phyloP scores from a whole-genome alignment of 1,140 invertebrate species.

The Pantala flavescens region DNA sequence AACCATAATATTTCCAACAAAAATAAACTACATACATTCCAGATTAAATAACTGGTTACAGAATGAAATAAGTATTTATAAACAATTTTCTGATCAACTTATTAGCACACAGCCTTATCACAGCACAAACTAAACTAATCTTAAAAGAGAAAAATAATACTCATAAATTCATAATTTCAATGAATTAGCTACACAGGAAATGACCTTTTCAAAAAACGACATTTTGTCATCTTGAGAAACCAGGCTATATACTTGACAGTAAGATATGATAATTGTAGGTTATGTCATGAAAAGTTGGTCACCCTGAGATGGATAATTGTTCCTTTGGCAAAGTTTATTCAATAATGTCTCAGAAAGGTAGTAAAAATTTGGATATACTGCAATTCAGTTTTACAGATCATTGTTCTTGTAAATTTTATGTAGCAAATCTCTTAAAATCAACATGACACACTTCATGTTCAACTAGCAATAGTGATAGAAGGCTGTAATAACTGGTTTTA shows the following conservation, averaged over 20 bases:
- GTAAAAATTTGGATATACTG: neutral
- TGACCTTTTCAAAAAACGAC: neutral
- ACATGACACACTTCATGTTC: neutral
- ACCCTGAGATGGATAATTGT: constrained; percentile 4
- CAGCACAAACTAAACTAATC: neutral
- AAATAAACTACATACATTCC: too few species aligned
- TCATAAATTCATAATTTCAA: neutral
- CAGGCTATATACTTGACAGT: neutral
- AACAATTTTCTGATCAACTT: neutral
- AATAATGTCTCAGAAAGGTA: neutral
- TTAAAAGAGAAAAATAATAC: neutral
- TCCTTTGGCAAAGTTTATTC: neutral
- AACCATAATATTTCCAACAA: too few species aligned
- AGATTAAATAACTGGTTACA: too few species aligned
- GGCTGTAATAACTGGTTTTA: neutral
- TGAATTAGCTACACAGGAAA: neutral
- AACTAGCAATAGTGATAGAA: neutral
- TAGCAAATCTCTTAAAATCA: neutral
- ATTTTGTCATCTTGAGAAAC: neutral
- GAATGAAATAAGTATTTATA: neutral
- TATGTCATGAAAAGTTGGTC: neutral
- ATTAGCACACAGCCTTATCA: neutral
- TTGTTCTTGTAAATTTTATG: neutral
- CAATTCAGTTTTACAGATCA: too few species aligned
- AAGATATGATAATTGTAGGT: neutral